Evolutionary conservation across 2,113 vertebrate genomes (phyloP).

Genomic region (Cyphomyrus plagiostoma): DNA sequence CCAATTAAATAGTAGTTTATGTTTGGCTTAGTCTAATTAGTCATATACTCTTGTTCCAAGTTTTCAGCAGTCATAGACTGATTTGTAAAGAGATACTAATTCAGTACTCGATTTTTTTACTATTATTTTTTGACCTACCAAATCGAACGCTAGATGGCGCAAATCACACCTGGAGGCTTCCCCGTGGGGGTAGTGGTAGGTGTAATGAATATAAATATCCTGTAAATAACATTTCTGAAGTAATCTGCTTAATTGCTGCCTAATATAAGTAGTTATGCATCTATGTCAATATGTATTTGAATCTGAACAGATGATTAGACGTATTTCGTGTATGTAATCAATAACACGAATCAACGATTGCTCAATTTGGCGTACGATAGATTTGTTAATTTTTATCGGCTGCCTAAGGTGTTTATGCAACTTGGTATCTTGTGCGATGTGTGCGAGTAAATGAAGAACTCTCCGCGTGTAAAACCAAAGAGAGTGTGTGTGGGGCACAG

Average conservation of each 20-base stretch:
- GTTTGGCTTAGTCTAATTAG: not conserved
- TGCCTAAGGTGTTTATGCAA: not conserved
- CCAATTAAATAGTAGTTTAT: not conserved
- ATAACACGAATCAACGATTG: not conserved
- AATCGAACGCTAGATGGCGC: slow-evolving; percentile 9
- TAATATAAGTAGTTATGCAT: not conserved
- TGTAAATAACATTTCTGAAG: not conserved
- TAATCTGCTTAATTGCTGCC: not conserved
- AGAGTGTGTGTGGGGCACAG: not conserved
- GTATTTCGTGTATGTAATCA: not conserved
- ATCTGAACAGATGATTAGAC: not conserved
- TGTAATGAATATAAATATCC: not conserved
- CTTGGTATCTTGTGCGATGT: not conserved
- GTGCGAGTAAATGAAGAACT: too few species aligned
- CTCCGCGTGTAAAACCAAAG: not conserved
- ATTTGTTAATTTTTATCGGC: not conserved
- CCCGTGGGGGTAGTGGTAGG: not conserved
- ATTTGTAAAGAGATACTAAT: not conserved
- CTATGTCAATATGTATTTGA: not conserved
- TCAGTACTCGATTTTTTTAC: not conserved
- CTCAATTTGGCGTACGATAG: not conserved
- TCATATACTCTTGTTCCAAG: not conserved
- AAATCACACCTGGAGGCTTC: not conserved
- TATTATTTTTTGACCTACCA: not conserved
- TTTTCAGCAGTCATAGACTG: not conserved